phyloP scores from a whole-genome alignment of 1,140 invertebrate genomes.

The Lordiphosa clarofinis region DNA sequence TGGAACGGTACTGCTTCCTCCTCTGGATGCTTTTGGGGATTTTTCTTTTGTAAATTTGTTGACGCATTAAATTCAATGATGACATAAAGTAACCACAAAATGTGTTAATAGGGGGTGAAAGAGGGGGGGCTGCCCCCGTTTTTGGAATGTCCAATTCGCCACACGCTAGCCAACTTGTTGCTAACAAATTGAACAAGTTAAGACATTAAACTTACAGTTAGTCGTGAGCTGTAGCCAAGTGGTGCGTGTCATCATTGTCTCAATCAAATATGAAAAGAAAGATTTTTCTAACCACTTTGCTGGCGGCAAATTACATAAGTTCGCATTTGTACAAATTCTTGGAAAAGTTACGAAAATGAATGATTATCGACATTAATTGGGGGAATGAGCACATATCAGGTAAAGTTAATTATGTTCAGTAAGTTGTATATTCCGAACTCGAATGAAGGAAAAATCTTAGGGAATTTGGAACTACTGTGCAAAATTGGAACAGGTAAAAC shows the following conservation, averaged over 20 bases:
- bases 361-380: too few relatives aligned
- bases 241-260: conserved; percentile 20
- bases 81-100: conserved; percentile 39
- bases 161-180: conserved; percentile 28
- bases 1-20: conserved; percentile 30
- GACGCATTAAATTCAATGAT: conserved; percentile 68
- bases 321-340: background rate
- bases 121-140: background rate
- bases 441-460: too few relatives aligned
- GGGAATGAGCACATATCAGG: background rate
- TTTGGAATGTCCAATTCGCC: conserved; percentile 25
- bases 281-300: too few relatives aligned
- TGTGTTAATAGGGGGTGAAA: background rate
- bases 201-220: conserved; percentile 61
- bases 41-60: conserved; percentile 48
- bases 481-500: background rate
- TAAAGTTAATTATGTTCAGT: background rate
- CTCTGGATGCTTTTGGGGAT: conserved; percentile 3
- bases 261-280: background rate
- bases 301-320: background rate
- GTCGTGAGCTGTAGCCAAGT: conserved; percentile 16
- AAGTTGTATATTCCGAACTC: too few relatives aligned
- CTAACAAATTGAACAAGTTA: conserved; percentile 53
- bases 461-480: too few relatives aligned
- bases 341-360: background rate